Evolutionary conservation across 2,113 vertebrate species (phyloP).

Genomic region (Megaceryle torquata): DNA sequence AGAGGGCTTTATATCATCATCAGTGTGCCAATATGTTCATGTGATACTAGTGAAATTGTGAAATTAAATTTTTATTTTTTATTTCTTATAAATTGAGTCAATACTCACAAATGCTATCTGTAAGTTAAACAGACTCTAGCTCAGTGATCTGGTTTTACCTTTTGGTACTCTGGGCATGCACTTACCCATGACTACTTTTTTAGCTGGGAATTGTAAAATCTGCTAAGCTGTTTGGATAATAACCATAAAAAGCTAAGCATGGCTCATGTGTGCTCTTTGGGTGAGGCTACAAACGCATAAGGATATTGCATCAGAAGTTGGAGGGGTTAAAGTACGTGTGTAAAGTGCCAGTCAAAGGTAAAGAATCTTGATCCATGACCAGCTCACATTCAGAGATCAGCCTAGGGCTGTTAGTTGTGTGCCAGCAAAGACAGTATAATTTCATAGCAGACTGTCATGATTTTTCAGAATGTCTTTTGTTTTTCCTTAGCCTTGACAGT

Average conservation of each 20-base stretch:
- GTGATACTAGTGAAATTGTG: not conserved
- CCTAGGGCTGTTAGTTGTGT: not conserved
- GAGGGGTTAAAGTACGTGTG: not conserved
- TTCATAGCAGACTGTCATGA: not conserved
- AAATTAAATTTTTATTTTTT: not conserved
- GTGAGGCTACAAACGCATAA: not conserved
- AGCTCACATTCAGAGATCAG: not conserved
- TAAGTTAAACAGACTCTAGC: not conserved
- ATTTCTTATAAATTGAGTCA: not conserved
- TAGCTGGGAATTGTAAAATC: not conserved
- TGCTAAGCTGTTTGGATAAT: not conserved
- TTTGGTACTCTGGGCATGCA: not conserved
- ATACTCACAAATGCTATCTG: not conserved
- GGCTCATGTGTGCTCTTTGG: not conserved
- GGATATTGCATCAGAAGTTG: not conserved
- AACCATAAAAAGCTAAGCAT: not conserved
- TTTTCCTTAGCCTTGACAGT: not conserved
- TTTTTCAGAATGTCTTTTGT: not conserved
- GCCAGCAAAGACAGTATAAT: not conserved
- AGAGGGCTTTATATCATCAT: not conserved
- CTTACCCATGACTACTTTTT: not conserved
- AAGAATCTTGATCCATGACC: conserved; percentile 13
- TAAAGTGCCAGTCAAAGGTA: not conserved
- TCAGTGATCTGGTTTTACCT: not conserved
- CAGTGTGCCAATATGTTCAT: accelerated